Conservation (phyloP, 2,797 vertebrate species). For the Spondyliosoma cantharus region DNA sequence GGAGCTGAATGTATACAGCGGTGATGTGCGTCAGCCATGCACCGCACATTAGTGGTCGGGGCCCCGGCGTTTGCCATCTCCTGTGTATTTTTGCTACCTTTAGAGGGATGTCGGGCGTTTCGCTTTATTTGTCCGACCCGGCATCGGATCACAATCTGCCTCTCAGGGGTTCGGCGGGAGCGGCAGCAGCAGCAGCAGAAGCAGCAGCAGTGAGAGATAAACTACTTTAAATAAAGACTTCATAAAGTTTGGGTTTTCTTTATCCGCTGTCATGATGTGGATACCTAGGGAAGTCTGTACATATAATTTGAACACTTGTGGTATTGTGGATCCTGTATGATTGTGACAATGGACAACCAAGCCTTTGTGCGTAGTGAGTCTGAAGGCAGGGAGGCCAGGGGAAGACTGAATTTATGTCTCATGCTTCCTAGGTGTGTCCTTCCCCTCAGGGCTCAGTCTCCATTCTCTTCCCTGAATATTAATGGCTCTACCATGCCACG, state of each 20-base stretch:
- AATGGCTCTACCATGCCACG: slow-evolving; percentile 75
- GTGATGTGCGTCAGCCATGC: slow-evolving; percentile 49
- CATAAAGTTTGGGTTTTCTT: slow-evolving; percentile 44
- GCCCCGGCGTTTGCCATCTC: slow-evolving; percentile 58
- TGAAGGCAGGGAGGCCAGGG: slow-evolving; percentile 26
- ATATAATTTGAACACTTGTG: slow-evolving; percentile 61
- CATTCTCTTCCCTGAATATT: slow-evolving; percentile 45
- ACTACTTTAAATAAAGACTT: slow-evolving; percentile 52
- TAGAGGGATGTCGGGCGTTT: slow-evolving; percentile 50
- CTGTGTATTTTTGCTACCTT: slow-evolving; percentile 75
- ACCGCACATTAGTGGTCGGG: slow-evolving; percentile 70
- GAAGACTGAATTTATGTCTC: slow-evolving; percentile 55
- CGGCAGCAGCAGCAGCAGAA: neutral
- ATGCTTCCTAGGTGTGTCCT: slow-evolving; percentile 60
- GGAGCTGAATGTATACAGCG: slow-evolving; percentile 68
- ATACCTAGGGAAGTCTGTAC: slow-evolving; percentile 40
- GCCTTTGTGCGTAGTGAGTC: slow-evolving; percentile 43
- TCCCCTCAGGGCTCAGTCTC: slow-evolving; percentile 40
- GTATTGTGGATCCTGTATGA: slow-evolving; percentile 42
- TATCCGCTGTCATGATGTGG: slow-evolving; percentile 41
- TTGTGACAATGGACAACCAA: slow-evolving; percentile 38
- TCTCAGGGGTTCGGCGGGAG: slow-evolving; percentile 30
- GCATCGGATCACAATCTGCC: slow-evolving; percentile 48
- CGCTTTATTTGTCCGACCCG: slow-evolving; percentile 61
- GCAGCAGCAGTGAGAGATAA: slow-evolving; percentile 32